phyloP scores from a whole-genome alignment of 2,113 vertebrate species.

The Chelonoidis abingdonii region DNA sequence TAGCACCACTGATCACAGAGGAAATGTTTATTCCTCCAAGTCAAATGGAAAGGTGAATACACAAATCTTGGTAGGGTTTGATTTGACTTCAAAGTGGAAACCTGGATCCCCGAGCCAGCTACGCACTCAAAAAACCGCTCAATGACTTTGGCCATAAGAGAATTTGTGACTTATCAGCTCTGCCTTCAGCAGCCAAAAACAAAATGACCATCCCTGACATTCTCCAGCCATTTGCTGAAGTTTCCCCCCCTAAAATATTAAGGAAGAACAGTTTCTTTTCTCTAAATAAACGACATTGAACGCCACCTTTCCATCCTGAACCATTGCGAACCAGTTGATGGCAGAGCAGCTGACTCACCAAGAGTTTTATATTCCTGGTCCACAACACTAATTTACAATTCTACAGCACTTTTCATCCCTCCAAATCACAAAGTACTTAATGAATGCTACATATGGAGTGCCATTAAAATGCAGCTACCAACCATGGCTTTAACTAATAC shows the following conservation, averaged over 20 bases:
- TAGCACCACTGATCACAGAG: neutral
- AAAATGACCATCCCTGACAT: neutral
- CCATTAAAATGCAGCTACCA: neutral
- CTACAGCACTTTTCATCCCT: neutral
- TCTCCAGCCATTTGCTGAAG: constrained; percentile 3
- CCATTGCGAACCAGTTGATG: neutral
- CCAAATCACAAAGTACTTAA: neutral
- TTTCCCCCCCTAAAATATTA: neutral
- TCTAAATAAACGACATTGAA: neutral
- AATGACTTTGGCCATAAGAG: neutral
- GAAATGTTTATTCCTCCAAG: neutral
- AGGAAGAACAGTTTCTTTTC: neutral
- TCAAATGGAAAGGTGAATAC: neutral
- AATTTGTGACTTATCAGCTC: neutral
- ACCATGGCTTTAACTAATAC: neutral
- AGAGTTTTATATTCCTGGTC: neutral
- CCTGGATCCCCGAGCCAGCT: neutral
- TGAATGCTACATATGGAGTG: neutral
- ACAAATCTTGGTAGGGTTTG: neutral
- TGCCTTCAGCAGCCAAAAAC: neutral
- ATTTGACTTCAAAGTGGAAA: neutral
- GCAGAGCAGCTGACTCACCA: neutral
- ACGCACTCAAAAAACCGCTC: neutral
- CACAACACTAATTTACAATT: neutral
- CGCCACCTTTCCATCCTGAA: neutral